Evolutionary conservation across 1,140 invertebrate species (phyloP).

Genomic region (Cotesia vestalis): DNA sequence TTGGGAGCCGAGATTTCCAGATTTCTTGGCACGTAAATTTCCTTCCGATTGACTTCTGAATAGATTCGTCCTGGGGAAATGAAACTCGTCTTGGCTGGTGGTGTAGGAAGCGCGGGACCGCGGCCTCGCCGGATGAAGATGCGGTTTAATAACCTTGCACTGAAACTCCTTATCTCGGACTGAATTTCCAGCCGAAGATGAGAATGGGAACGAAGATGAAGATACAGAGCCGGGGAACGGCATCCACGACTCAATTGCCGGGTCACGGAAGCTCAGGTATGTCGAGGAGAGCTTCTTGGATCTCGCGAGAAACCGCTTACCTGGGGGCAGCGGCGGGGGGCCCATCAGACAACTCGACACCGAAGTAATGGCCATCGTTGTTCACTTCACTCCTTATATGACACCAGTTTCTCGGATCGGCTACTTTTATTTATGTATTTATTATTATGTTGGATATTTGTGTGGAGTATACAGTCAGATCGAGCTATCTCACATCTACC

Average conservation of each 20-base stretch:
- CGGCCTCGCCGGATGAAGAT: neutral
- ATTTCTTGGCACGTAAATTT: constrained; percentile 51
- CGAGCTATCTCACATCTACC: too few species aligned
- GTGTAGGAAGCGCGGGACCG: constrained; percentile 30
- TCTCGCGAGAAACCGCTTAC: constrained; percentile 56
- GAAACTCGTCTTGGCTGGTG: constrained; percentile 37
- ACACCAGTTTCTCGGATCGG: constrained; percentile 33
- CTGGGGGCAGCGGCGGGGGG: constrained; percentile 62
- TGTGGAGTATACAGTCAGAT: too few species aligned
- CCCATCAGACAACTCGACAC: constrained; percentile 57
- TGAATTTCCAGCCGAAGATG: too few species aligned
- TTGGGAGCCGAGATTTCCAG: neutral
- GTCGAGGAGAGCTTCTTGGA: constrained; percentile 62
- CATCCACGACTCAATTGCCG: constrained; percentile 61
- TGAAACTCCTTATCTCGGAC: too few species aligned
- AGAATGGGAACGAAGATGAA: neutral
- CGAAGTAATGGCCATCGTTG: constrained; percentile 55
- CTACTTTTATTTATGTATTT: constrained; percentile 32
- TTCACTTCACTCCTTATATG: constrained; percentile 18
- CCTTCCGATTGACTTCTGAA: constrained; percentile 64
- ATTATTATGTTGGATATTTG: neutral
- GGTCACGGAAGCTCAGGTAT: constrained; percentile 66
- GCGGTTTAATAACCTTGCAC: too few species aligned
- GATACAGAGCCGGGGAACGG: constrained; percentile 47
- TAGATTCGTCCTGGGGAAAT: constrained; percentile 45